A percentile compares a stretch with the other conserved stretches of the same genome.
phyloP scores from a whole-genome alignment of 1,140 invertebrate genomes.

The Coenobita brevimanus region DNA sequence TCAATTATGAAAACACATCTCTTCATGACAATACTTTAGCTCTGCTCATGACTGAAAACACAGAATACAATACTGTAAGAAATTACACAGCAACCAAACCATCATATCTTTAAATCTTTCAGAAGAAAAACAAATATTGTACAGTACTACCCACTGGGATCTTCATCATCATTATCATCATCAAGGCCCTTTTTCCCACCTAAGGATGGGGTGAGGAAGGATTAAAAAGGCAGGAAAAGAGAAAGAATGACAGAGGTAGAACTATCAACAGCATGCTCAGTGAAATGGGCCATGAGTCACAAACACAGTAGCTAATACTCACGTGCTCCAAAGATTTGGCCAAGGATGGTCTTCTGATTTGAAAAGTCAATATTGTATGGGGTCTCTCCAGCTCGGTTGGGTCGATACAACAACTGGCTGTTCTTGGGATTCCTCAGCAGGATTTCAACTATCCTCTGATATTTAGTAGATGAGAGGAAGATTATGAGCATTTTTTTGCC shows the following conservation, averaged over 20 bases:
- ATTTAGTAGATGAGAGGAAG: conserved; percentile 18
- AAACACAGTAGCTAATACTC: too few relatives aligned
- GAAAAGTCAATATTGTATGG: conserved; percentile 98
- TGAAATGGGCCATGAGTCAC: too few relatives aligned
- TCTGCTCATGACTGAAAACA: too few relatives aligned
- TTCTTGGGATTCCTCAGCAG: conserved; percentile 96
- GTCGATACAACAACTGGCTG: conserved; percentile 94
- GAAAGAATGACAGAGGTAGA: neutral
- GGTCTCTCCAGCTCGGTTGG: conserved; percentile 93
- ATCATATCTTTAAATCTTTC: too few relatives aligned
- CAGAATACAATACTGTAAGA: too few relatives aligned
- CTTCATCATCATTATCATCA: too few relatives aligned
- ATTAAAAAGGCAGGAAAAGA: neutral
- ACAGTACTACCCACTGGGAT: too few relatives aligned
- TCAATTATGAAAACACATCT: too few relatives aligned
- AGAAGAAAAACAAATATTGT: too few relatives aligned
- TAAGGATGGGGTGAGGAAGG: neutral
- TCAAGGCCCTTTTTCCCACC: too few relatives aligned
- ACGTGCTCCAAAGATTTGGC: conserved; percentile 95
- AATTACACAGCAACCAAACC: too few relatives aligned
- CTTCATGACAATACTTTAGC: too few relatives aligned
- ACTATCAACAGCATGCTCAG: neutral
- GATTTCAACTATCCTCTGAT: conserved; percentile 88
- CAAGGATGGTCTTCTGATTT: conserved; percentile 94
- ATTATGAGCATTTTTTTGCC: neutral